phyloP scores from a whole-genome alignment of 1,140 invertebrate species.

The Drosophila asahinai region DNA sequence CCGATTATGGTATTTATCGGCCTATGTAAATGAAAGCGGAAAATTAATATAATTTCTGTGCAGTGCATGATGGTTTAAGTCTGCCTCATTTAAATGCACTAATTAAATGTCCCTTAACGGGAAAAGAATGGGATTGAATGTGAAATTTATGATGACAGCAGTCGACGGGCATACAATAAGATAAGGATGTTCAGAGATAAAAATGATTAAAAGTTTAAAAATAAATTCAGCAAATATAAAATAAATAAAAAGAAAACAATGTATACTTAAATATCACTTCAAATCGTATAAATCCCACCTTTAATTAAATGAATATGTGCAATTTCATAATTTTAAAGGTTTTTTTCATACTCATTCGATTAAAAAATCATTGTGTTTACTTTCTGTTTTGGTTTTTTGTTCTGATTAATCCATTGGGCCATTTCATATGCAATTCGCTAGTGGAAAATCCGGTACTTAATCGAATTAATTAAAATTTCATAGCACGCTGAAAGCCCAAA shows the following conservation, averaged over 20 bases:
- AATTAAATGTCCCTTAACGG: constrained; percentile 50
- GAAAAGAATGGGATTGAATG: not conserved
- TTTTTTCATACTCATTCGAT: constrained; percentile 5
- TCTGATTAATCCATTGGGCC: constrained; percentile 46
- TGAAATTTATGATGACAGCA: constrained; percentile 3
- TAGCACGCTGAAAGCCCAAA: constrained; percentile 50
- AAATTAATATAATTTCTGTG: constrained; percentile 7
- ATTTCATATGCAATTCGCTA: constrained; percentile 46
- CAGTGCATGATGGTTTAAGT: constrained; percentile 24
- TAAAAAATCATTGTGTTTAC: constrained; percentile 22
- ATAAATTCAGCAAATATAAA: too few relatives aligned
- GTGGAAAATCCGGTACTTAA: constrained; percentile 59
- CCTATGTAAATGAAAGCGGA: constrained; percentile 47
- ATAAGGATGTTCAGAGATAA: not conserved
- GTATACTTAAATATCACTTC: not conserved
- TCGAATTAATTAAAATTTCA: constrained; percentile 79
- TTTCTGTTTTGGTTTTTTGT: constrained; percentile 14
- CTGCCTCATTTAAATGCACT: constrained; percentile 43
- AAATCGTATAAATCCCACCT: not conserved
- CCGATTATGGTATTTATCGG: constrained; percentile 54
- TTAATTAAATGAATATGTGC: not conserved
- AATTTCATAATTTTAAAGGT: not conserved
- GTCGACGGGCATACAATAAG: not conserved
- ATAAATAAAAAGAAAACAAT: too few relatives aligned
- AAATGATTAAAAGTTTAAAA: too few relatives aligned